A percentile compares a stretch with the other conserved stretches of the same genome.
Evolutionary conservation across 2,888 invertebrate species (phyloP).

Genomic region (Gasteruption jaculator): DNA sequence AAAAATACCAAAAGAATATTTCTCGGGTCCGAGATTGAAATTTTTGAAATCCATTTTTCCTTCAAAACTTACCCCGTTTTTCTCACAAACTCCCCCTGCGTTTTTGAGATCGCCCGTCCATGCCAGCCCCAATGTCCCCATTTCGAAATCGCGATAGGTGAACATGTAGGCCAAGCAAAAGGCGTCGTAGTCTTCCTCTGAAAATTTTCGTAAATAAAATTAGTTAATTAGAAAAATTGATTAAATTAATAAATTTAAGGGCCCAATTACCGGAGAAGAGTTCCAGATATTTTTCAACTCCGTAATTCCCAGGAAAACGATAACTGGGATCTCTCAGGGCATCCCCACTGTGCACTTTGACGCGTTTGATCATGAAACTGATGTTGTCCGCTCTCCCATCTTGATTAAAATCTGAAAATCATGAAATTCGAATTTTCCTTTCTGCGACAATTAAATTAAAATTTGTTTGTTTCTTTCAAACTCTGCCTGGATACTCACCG

Average conservation of each 20-base stretch:
- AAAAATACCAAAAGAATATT: slow-evolving; percentile 11
- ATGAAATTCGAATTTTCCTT: neutral
- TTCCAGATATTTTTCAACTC: slow-evolving; percentile 97
- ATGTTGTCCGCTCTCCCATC: slow-evolving; percentile 90
- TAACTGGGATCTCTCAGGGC: slow-evolving; percentile 82
- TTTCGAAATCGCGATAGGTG: slow-evolving; percentile 93
- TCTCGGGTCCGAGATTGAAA: too few species aligned
- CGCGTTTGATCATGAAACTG: slow-evolving; percentile 92
- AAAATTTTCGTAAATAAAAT: slow-evolving; percentile 22
- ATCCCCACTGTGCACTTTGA: slow-evolving; percentile 87
- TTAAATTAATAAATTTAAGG: slow-evolving; percentile 1
- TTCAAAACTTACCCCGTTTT: slow-evolving; percentile 80
- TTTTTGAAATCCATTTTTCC: too few species aligned
- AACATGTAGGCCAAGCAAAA: slow-evolving; percentile 99
- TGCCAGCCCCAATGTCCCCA: slow-evolving; percentile 93
- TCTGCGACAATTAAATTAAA: too few species aligned
- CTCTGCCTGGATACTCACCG: slow-evolving; percentile 54
- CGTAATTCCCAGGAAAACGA: slow-evolving; percentile 91
- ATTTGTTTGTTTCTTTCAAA: slow-evolving; percentile 1
- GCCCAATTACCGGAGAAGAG: slow-evolving; percentile 80
- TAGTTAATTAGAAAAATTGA: too few species aligned
- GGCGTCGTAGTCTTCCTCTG: slow-evolving; percentile 96
- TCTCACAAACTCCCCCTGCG: slow-evolving; percentile 97
- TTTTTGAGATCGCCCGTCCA: slow-evolving; percentile 97
- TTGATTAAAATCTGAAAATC: slow-evolving; percentile 68